Base-by-base conservation (phyloP, 2,888 invertebrate species). In the Polymixis flavicincta region DNA sequence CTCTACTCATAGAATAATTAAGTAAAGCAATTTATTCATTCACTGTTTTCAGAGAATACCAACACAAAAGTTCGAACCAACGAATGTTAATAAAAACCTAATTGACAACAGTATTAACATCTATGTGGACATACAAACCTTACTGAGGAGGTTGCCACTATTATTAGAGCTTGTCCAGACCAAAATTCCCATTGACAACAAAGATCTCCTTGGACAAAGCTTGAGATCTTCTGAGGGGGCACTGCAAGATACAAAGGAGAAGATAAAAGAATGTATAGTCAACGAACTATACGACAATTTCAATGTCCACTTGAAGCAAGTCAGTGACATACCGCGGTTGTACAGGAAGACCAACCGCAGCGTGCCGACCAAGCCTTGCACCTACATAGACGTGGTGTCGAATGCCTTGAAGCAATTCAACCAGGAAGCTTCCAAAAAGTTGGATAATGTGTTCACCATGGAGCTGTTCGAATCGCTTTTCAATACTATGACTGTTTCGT, bases 291-390 rank as follows among this genome's bases (percentile, higher is more conserved):
- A 89, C 86, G 92, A 93, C 63, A 91, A 93, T 85, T 94, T 97
- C 89, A 95, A 97, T 69, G 92, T 96, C 42, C 97, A 97, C 86
- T 96, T 98, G 86, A 97, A 98, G 82, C 98, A 98, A 97, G 99
- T 99, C 8, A 98, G 98, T 87, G 99, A 99, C 92, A 98, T 99
- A 93, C 99, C 99, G 4, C 97, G 99, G 81, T 95, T 99, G 74
- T 99, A 99, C 93, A 97, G 99, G 72, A 98, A 99, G 93, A 99
- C 99, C 0, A 99, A 99, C 92, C 97, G 99, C 82, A 99, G 98
- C 86, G 97, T 98, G 45, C 99, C 99, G 0, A 97, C 97, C 1
- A 98, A 98, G 88, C 97, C 98, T 54, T 99, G 99, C 82, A 93
- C 97, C 28, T 99, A 99, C 91, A 97, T 98, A n/a, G 97, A 97